These are phyloP conservation scores for Nymphicus hollandicus DNA, from an alignment of 2,113 vertebrate genomes.

Conservation along the genomic window DNA sequence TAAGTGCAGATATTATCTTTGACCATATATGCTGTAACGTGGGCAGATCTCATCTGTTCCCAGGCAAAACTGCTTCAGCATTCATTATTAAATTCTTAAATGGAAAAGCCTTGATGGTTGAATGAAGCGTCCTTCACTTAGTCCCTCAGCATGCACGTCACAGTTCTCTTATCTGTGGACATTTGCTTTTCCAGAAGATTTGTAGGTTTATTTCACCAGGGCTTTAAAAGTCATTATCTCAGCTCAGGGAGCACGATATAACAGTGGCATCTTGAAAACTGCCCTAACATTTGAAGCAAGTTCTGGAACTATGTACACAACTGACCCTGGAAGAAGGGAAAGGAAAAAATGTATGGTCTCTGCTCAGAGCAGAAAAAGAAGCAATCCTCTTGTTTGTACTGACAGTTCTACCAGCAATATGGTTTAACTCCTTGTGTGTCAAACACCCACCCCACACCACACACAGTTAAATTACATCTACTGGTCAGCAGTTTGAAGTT, in stretches of 20 bases:
- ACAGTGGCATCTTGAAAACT: conserved; percentile 17
- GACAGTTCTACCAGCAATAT: neutral
- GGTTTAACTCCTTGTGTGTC: neutral
- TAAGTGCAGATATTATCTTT: neutral
- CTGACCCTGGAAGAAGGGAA: neutral
- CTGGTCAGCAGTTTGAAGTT: neutral
- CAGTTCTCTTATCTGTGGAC: conserved; percentile 38
- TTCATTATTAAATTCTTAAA: neutral
- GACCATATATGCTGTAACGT: neutral
- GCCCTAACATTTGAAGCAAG: neutral
- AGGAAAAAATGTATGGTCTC: neutral
- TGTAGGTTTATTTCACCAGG: conserved; percentile 26
- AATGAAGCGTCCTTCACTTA: conserved; percentile 39
- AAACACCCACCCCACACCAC: neutral
- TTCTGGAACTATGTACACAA: neutral
- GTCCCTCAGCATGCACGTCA: neutral
- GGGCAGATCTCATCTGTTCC: neutral
- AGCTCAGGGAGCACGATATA: neutral
- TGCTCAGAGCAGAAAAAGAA: neutral
- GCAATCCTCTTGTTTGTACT: neutral
- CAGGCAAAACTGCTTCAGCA: neutral
- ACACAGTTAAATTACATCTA: neutral
- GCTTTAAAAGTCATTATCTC: neutral
- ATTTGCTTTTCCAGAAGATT: conserved; percentile 37
- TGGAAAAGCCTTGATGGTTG: conserved; percentile 10